Conservation (phyloP, 2,113 vertebrate genomes). For the Grallaria varia region DNA sequence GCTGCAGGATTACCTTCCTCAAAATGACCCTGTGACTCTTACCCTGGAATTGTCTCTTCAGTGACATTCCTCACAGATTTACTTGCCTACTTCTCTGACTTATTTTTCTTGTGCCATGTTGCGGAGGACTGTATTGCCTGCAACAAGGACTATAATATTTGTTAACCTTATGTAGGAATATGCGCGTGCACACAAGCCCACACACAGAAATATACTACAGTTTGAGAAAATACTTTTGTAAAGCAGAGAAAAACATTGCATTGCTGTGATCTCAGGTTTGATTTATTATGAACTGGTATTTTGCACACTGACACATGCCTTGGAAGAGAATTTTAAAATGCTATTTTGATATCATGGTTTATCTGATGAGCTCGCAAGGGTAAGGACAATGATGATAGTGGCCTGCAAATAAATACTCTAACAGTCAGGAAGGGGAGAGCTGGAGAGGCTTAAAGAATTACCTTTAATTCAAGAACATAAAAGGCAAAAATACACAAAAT, state of each 20-base stretch:
- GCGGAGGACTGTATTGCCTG: neutral
- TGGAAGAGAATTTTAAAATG: neutral
- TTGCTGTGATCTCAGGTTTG: neutral
- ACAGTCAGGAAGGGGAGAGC: neutral
- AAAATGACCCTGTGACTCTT: neutral
- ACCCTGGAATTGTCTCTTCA: neutral
- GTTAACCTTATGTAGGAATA: neutral
- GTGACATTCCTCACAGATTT: neutral
- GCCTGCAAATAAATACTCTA: neutral
- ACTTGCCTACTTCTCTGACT: neutral
- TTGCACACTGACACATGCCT: neutral
- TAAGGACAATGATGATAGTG: neutral
- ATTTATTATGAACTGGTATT: neutral
- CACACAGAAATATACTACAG: neutral
- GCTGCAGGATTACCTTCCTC: neutral
- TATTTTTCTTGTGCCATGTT: neutral
- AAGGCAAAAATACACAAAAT: neutral
- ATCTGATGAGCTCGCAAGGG: neutral
- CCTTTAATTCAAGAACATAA: neutral
- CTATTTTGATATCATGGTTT: neutral
- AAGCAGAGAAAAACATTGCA: neutral
- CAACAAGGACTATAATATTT: neutral
- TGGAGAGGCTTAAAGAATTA: neutral
- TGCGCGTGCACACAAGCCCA: neutral
- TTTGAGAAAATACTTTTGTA: neutral